Evolutionary conservation across 2,113 vertebrate species (phyloP), one percentile per base, ranked within the genome.

Genomic region (Tor tambroides): DNA sequence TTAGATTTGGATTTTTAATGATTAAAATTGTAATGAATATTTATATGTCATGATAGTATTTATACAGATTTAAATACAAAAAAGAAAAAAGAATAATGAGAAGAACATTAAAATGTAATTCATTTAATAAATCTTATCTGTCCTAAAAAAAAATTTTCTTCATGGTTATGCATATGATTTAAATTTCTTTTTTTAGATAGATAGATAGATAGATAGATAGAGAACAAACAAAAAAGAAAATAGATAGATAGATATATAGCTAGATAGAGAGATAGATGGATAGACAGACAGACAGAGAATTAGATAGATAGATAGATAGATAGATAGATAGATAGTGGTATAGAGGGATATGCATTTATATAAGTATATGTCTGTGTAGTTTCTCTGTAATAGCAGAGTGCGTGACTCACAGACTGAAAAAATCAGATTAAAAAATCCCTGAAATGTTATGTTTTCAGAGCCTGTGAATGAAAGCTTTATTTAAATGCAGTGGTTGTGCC

Each of bases 401-500:
- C 32, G 56, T 38, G 11, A n/a, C 21, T 38, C 54, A 61, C 11
- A 38, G 51, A 35, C 19, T n/a, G n/a, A 30, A 10, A 80, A 3
- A 80, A 35, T 15, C 2, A 38, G 21, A 61, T 6, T 61, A 38
- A 80, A 80, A 78, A 59, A 61, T 11, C n/a, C n/a, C 23, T n/a
- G 3, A 43, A 76, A 46, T 28, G 72, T 15, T 30, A 26, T 75
- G 12, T 38, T 41, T 80, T 7, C 21, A 80, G 32, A 41, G 19
- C 56, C 32, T 41, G 78, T 41, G 19, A 61, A 80, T 26, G 56
- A 80, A 80, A 80, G 56, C 21, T 26, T 63, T n/a, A 80, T 80
- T 80, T 80, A 80, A 80, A 63, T 5, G 78, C 78, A 63, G 35
- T 80, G 51, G 32, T 80, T 21, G 21, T 61, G 78, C 54, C 78